Base-by-base conservation (phyloP, 2,888 invertebrate species). In the Melipona beecheii region DNA sequence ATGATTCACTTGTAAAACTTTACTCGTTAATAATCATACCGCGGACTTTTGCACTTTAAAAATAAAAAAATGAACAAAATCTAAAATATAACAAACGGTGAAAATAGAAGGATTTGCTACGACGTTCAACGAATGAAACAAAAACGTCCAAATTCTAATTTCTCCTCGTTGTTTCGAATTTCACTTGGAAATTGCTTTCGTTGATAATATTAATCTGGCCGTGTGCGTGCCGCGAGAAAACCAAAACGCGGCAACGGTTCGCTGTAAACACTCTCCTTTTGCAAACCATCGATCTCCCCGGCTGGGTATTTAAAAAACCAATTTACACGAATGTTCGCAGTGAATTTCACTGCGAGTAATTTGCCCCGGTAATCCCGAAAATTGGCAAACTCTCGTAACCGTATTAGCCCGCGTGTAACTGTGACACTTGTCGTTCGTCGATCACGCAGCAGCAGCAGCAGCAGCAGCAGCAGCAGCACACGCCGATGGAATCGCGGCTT, bases 401-500 rank as follows among this genome's bases (percentile, higher is more conserved):
- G 27, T 54, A 54, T 71, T 60, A 71, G 31, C 31, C 21, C 13
- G 72, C 43, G 24, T 27, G 36, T 36, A 36, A 49, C 62, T n/a
- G 56, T 24, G 70, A 24, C 36, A 21, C 56, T 71, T 21, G 69
- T 62, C 17, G 76, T 69, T 54, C 62, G 69, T 70, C 65, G 56
- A 80, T 76, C 70, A 50, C 56, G 64, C 50, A 11, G 21, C 31
- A 31, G 31, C 31, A 31, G 31, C 43, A 43, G 36, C 36, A 43
- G 6, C 36, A 36, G 6, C 36, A 36, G 9, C 6, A 36, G 9
- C 36, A 36, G 43, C 43, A 43, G 9, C 43, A 43, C 43, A 43
- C 69, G 49, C 31, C 56, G 54, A 66, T 36, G 72, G 62, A 73
- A 81, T 78, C 78, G 36, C 49, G 68, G 21, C 54, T 68, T 78